Percentiles rank a stretch among this genome's conserved stretches.
Evolutionary conservation across 2,888 invertebrate genomes (phyloP).

Genomic region (Patella pellucida): DNA sequence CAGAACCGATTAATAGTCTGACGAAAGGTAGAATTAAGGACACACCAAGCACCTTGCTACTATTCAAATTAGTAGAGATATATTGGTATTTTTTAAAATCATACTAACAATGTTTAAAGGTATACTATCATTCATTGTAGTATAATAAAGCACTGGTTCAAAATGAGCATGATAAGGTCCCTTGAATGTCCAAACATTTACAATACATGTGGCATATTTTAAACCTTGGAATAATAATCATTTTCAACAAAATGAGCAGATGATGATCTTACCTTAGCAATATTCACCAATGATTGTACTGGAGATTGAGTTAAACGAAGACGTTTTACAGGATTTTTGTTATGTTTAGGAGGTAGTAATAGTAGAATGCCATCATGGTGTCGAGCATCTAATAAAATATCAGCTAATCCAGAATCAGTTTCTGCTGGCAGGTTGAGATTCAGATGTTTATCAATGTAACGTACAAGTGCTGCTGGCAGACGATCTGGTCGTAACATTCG

Average conservation of each 20-base stretch:
- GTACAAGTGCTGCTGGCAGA: conserved; percentile 60
- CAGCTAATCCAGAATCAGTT: conserved; percentile 49
- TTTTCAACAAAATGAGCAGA: too few relatives aligned
- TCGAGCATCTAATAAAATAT: conserved; percentile 50
- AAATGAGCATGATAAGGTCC: too few relatives aligned
- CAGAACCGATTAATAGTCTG: background rate
- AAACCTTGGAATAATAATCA: too few relatives aligned
- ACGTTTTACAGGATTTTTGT: conserved; percentile 49
- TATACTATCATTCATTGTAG: too few relatives aligned
- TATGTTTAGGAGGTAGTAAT: conserved; percentile 55
- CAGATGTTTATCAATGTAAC: conserved; percentile 61
- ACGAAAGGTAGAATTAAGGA: background rate
- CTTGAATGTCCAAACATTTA: too few relatives aligned
- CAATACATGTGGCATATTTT: too few relatives aligned
- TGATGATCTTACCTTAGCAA: conserved; percentile 54
- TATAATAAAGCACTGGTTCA: too few relatives aligned
- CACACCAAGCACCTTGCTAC: background rate
- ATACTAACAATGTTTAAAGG: too few relatives aligned
- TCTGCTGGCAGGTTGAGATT: conserved; percentile 53
- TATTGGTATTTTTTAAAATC: too few relatives aligned
- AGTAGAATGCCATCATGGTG: conserved; percentile 62
- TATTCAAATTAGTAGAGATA: too few relatives aligned
- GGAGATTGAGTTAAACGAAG: conserved; percentile 55
- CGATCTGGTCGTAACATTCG: conserved; percentile 69
- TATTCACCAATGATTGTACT: conserved; percentile 48